Conservation (phyloP, 2,888 invertebrate species). For the Caenorhabditis sp. region DNA sequence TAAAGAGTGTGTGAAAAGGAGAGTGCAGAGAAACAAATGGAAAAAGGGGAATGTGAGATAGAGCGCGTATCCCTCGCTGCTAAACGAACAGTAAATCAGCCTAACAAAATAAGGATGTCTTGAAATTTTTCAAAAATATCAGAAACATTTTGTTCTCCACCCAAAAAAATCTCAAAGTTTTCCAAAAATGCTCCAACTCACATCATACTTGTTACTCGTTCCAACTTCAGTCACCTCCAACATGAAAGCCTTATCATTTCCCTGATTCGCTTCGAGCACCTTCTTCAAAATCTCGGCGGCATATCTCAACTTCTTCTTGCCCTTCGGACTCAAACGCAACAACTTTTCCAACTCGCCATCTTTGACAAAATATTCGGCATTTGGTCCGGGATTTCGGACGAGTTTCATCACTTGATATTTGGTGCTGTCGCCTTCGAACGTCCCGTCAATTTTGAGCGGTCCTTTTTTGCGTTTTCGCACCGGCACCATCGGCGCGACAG, state of each 20-base stretch:
- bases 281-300: constrained; percentile 10
- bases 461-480: neutral
- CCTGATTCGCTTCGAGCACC: constrained; percentile 2
- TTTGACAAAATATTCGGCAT: constrained; percentile 20
- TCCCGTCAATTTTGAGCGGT: neutral
- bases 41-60: too few species aligned
- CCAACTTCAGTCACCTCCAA: constrained; percentile 12
- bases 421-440: neutral
- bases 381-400: constrained; percentile 15
- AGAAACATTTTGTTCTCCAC: too few species aligned
- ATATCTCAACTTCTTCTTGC: constrained; percentile 9
- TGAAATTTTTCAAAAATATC: too few species aligned
- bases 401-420: neutral
- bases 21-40: too few species aligned
- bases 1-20: too few species aligned
- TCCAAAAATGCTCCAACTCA: constrained; percentile 1
- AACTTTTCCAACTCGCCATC: constrained; percentile 9
- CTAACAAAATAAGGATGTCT: too few species aligned
- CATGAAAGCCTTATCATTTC: neutral
- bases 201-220: constrained; percentile 9
- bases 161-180: neutral
- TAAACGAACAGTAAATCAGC: too few species aligned
- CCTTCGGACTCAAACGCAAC: constrained; percentile 7
- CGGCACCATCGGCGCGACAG: too few species aligned
- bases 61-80: too few species aligned